Percentiles rank a stretch among this genome's conserved stretches.
Evolutionary conservation across 2,888 invertebrate genomes (phyloP).

Genomic region (Phaedon cochleariae): DNA sequence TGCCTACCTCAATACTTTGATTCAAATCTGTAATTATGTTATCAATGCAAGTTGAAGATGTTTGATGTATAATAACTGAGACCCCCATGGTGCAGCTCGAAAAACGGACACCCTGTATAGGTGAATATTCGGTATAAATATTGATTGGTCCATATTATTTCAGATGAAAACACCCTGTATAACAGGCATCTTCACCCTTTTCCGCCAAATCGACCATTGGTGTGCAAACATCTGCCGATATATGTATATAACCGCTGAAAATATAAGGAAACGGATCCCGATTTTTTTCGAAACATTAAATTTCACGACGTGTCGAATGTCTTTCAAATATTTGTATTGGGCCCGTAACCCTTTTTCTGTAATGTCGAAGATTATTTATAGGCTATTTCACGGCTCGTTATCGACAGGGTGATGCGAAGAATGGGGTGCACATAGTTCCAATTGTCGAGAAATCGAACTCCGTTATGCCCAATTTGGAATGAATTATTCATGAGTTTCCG

Average conservation of each 20-base stretch:
- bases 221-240: constrained; percentile 34
- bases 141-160: too few relatives aligned
- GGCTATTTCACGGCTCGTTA: constrained; percentile 36
- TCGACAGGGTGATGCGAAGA: constrained; percentile 21
- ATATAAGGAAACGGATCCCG: constrained; percentile 34
- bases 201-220: background rate
- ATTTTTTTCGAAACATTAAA: constrained; percentile 54
- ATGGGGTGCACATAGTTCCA: constrained; percentile 15
- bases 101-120: too few relatives aligned
- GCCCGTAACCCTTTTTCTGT: constrained; percentile 44
- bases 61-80: too few relatives aligned
- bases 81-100: too few relatives aligned
- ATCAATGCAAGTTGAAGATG: too few relatives aligned
- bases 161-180: background rate
- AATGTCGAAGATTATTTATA: constrained; percentile 50
- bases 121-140: too few relatives aligned
- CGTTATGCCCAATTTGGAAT: constrained; percentile 3
- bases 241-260: too few relatives aligned
- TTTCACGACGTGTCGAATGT: constrained; percentile 48
- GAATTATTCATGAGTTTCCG: background rate
- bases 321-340: constrained; percentile 49
- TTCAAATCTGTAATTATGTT: too few relatives aligned
- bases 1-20: too few relatives aligned
- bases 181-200: constrained; percentile 5
- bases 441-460: constrained; percentile 7